Conservation (phyloP, 2,113 vertebrate species). For the Strix aluco region DNA sequence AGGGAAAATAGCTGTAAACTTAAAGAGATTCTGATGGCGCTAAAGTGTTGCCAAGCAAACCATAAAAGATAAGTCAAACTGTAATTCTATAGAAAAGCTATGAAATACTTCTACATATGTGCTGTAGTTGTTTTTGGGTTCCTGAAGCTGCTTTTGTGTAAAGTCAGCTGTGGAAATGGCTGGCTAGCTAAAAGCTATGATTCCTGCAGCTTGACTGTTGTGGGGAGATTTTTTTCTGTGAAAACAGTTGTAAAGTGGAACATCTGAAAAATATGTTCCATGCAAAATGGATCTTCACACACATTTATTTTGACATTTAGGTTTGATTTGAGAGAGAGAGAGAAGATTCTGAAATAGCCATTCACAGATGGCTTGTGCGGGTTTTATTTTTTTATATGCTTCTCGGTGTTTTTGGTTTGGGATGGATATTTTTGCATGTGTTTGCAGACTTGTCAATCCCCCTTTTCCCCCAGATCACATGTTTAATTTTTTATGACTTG, state of each 20-base stretch:
- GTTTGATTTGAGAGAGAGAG: slow-evolving; percentile 73
- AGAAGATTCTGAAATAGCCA: slow-evolving; percentile 57
- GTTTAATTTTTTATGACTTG: not conserved
- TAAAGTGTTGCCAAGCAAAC: slow-evolving; percentile 24
- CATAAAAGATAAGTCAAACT: slow-evolving; percentile 25
- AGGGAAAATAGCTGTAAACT: not conserved
- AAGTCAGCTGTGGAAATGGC: slow-evolving; percentile 44
- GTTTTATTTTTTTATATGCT: slow-evolving; percentile 29
- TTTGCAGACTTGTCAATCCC: slow-evolving; percentile 56
- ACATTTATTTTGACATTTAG: slow-evolving; percentile 74
- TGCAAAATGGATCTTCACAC: slow-evolving; percentile 75
- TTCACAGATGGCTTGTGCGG: slow-evolving; percentile 61
- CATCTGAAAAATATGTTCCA: slow-evolving; percentile 75
- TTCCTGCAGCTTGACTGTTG: slow-evolving; percentile 22
- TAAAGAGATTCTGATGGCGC: slow-evolving; percentile 11
- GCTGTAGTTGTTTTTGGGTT: not conserved
- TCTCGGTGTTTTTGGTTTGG: slow-evolving; percentile 26
- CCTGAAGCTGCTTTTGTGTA: slow-evolving; percentile 5
- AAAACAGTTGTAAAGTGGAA: slow-evolving; percentile 70
- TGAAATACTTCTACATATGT: not conserved
- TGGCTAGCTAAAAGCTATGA: not conserved
- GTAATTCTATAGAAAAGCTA: slow-evolving; percentile 14
- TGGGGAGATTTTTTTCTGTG: slow-evolving; percentile 23
- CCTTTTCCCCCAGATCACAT: not conserved
- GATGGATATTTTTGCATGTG: slow-evolving; percentile 2